Evolutionary conservation across 2,888 invertebrate genomes (phyloP), one percentile per base, ranked within the genome.

Genomic region (Apodemia duryi): DNA sequence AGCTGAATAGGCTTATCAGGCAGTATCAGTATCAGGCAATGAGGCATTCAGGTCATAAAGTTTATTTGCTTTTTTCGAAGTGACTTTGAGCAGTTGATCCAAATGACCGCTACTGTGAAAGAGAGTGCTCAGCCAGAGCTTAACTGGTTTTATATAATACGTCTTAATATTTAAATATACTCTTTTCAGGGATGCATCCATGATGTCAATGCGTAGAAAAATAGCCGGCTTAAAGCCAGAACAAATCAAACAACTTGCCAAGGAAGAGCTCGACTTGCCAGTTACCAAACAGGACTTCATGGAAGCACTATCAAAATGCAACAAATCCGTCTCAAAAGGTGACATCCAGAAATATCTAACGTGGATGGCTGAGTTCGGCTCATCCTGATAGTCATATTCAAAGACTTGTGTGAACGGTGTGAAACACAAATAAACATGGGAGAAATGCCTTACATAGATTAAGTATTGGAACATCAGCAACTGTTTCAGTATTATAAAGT

Each of bases 361-460:
- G 78, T 99, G 99, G 99, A 98, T 99, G 98, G 94, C 94, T 57
- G 98, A 99, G 86, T 99, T 98, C 81, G 99, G 99, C 66, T 97
- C 98, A 67, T 96, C 95, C 79, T 97, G 95, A 96, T 95, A 90
- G 79, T 80, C 69, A 72, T 75, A 72, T 69, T 10, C 11, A 43
- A 11, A 11, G 43, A 43, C 46, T 46, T 13, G 46, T 46, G 46
- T 46, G 13, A 46, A 43, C 43, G 43, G 69, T 65, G 60, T 61
- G 21, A 63, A 64, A 43, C 61, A 57, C 65, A 49, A 46, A 46
- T n/a, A 46, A 46, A 46, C 49, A 54, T 64, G 63, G 66, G 62
- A 63, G 49, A 66, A 67, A 64, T 49, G 57, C 57, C 57, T 57
- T 57, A 57, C 13, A 84, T 78, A 76, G 77, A 21, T 21, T 74